Base-by-base conservation (phyloP, 2,113 vertebrate species). In the Psittacara wagleri region DNA sequence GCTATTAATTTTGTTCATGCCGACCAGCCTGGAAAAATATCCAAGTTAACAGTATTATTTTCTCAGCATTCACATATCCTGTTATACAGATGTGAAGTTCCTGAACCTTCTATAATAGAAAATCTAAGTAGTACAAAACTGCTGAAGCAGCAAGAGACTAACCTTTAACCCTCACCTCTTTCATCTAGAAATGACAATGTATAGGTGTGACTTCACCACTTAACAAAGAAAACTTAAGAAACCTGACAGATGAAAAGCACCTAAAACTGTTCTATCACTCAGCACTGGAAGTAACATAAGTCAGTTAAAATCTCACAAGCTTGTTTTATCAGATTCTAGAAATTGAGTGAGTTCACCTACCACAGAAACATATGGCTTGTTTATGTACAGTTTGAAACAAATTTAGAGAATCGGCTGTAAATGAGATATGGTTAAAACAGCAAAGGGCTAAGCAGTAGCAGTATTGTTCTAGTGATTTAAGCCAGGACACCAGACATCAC, bases 11-110 rank as follows among this genome's bases (percentile, higher is more conserved):
- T 3, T 6, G 8, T 43, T 86, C 46, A 28, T 22, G 19, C 28
- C 16, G 10, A 66, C 15, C 46, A 80, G 48, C 39, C 8, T 66
- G 24, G 27, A 46, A 73, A 81, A 68, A 55, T 8, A 14, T 16
- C 37, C 41, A 69, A 64, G 17, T 24, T 22, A 75, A n/a, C 2
- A 2, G 13, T 5, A 3, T 17, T 2, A 17, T 29, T 62, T 46
- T 51, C 54, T 70, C 52, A 24, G n/a, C 87, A 82, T 49, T 90
- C 54, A 8, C 7, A 8, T 8, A 10, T 28, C 24, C 29, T 5
- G 2, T 59, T 77, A 90, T 54, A 41, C 0, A 0, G n/a, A 69
- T 18, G 6, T 5, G 6, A 74, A 81, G 43, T 43, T 78, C 61
- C 82, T 74, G 24, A 55, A 29, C 20, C 18, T 35, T 92, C 17